A percentile compares a stretch with the other conserved stretches of the same genome.
These are phyloP conservation scores for Pipistrellus nathusii DNA, from an alignment of 2,797 vertebrate genomes.

Conservation along the genomic window DNA sequence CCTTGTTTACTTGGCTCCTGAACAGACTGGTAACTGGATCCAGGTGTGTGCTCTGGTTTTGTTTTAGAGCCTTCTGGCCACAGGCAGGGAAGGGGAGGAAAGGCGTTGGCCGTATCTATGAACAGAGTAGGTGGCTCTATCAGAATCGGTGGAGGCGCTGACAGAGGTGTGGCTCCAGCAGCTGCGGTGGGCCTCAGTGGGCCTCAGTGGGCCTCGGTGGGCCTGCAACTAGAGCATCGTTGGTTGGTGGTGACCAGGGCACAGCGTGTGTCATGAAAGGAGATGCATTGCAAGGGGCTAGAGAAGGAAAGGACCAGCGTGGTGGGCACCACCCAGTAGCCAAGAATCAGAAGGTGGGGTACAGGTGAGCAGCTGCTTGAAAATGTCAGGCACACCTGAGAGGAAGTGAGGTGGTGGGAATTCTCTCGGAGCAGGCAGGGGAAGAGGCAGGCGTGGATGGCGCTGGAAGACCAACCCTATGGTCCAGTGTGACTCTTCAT, in stretches of 20 bases:
- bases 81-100: not conserved
- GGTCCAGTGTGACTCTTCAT: not conserved
- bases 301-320: not conserved
- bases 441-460: not conserved
- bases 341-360: not conserved
- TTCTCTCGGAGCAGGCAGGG: not conserved
- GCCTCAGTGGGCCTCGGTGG: too few species aligned
- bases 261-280: not conserved
- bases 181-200: too few species aligned
- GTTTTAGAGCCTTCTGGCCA: conserved; percentile 25
- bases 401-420: not conserved
- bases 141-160: not conserved
- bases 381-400: not conserved
- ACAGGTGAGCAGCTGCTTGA: not conserved
- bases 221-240: not conserved
- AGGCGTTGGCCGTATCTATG: not conserved
- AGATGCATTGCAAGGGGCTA: not conserved
- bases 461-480: not conserved
- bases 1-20: conserved; percentile 61
- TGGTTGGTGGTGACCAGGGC: not conserved
- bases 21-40: conserved; percentile 36
- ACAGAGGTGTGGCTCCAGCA: not conserved
- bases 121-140: not conserved
- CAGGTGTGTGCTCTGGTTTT: conserved; percentile 55
- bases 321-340: not conserved